phyloP scores from a whole-genome alignment of 2,797 vertebrate genomes.

The Tolypeutes matacus region DNA sequence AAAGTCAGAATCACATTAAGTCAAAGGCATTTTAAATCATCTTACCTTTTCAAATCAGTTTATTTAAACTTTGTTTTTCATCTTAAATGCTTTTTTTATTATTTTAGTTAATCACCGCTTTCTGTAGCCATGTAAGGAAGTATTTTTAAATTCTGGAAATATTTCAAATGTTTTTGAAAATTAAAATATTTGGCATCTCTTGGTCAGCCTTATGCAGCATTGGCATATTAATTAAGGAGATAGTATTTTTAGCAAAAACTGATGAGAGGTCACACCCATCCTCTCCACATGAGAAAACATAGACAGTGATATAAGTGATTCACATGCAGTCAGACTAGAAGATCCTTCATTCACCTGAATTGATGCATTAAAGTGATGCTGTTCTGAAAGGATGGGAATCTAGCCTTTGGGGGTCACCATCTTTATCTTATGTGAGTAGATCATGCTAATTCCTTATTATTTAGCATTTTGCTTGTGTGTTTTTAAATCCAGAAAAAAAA shows the following conservation, averaged over 20 bases:
- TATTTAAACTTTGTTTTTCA: background rate
- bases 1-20: background rate
- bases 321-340: too few species aligned
- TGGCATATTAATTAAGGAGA: too few species aligned
- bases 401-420: background rate
- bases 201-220: background rate
- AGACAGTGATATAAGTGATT: too few species aligned
- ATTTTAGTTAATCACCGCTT: background rate
- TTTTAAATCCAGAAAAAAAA: background rate
- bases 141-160: background rate
- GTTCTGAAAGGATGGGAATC: too few species aligned
- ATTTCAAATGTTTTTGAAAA: background rate
- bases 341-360: too few species aligned
- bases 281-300: too few species aligned
- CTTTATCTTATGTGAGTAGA: background rate
- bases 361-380: rapidly evolving
- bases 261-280: too few species aligned
- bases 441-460: too few species aligned
- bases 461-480: background rate
- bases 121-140: background rate
- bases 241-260: too few species aligned
- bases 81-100: background rate
- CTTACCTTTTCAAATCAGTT: background rate
- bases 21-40: background rate
- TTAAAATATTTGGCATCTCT: background rate